Conservation (phyloP, 2,888 invertebrate species). For the Xestia ashworthii region DNA sequence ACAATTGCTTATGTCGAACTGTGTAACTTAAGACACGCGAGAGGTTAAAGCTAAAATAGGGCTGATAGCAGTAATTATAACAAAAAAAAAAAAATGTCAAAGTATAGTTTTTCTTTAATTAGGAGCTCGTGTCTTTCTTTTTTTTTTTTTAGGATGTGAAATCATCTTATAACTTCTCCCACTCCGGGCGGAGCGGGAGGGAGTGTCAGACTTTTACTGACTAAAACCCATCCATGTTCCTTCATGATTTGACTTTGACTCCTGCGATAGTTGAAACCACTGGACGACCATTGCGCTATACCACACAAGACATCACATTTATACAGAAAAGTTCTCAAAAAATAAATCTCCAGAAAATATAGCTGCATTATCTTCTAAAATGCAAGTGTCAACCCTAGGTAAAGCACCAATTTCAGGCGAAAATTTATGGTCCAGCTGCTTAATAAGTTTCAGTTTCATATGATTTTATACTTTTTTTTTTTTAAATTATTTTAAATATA, state of each 20-base stretch:
- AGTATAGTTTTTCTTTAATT: background rate
- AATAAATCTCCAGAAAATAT: conserved; percentile 22
- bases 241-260: background rate
- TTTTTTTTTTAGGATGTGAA: too few relatives aligned
- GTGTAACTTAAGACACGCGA: too few relatives aligned
- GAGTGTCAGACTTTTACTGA: too few relatives aligned
- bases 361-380: conserved; percentile 35
- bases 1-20: too few relatives aligned
- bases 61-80: too few relatives aligned
- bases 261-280: background rate
- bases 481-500: too few relatives aligned
- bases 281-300: background rate
- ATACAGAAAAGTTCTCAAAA: conserved; percentile 2
- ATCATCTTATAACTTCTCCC: too few relatives aligned
- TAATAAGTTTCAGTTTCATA: conserved; percentile 39
- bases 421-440: conserved; percentile 44
- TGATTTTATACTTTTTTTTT: conserved; percentile 37
- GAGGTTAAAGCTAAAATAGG: too few relatives aligned
- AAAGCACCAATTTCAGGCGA: conserved; percentile 22
- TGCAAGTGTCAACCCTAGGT: conserved; percentile 47
- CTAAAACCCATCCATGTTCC: too few relatives aligned
- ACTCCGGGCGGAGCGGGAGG: too few relatives aligned
- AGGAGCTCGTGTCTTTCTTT: too few relatives aligned
- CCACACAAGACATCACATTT: background rate
- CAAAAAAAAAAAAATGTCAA: too few relatives aligned